Evolutionary conservation across 2,113 vertebrate genomes (phyloP).

Genomic region (Alligator sinensis): DNA sequence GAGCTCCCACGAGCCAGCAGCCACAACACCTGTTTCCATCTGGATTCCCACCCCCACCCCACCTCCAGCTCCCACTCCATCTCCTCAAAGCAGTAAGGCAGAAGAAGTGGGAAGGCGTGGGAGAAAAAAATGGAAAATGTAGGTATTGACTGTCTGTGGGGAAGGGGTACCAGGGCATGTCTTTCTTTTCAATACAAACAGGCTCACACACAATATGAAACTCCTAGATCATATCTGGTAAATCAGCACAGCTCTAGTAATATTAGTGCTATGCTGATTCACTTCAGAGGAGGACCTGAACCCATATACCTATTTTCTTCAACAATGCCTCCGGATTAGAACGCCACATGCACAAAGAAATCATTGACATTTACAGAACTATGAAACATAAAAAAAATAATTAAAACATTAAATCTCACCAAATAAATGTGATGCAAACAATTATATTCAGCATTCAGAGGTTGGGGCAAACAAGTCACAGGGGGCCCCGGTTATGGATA

Average conservation of each 20-base stretch:
- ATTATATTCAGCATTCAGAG: slow-evolving; percentile 60
- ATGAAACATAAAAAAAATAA: slow-evolving; percentile 65
- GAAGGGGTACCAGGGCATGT: too few relatives aligned
- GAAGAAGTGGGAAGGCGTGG: too few relatives aligned
- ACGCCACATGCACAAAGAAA: not conserved
- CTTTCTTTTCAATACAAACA: not conserved
- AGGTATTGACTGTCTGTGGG: too few relatives aligned
- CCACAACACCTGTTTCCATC: not conserved
- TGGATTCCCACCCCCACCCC: not conserved
- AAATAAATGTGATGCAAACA: slow-evolving; percentile 54
- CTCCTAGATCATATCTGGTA: not conserved
- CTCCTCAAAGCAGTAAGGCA: too few relatives aligned
- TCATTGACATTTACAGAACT: slow-evolving; percentile 52
- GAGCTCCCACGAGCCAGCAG: not conserved
- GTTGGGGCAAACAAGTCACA: not conserved
- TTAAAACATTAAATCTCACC: slow-evolving; percentile 72
- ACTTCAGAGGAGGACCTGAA: accelerated
- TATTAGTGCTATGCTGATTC: accelerated
- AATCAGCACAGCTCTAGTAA: accelerated
- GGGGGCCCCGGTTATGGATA: slow-evolving; percentile 15
- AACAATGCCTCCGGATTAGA: slow-evolving; percentile 9
- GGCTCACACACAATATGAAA: not conserved
- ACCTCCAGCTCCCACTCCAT: too few relatives aligned
- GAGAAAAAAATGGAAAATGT: too few relatives aligned
- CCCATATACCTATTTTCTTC: not conserved